Base-by-base conservation (phyloP, 2,888 invertebrate species). In the Eupelmus urozonus region DNA sequence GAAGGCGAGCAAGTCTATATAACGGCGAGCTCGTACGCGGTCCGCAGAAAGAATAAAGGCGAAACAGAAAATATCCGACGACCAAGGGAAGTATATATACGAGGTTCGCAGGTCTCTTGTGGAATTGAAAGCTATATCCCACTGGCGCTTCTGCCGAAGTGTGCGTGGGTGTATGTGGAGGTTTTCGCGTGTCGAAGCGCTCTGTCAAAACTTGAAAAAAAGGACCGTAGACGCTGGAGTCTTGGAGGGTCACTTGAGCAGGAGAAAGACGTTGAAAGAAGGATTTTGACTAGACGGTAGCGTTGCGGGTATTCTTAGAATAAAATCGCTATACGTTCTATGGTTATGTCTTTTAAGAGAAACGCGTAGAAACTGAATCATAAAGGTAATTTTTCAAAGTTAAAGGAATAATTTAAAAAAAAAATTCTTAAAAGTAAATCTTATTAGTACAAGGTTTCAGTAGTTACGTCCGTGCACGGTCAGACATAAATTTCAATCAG, bases 11-110 rank as follows among this genome's bases (percentile, higher is more conserved):
- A 7, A 4, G 20, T 45, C 45, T 9, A 45, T 16, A 45, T 13
- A 45, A 45, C 45, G 13, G 45, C 16, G 45, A n/a, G 16, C 45
- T 7, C 9, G 34, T 34, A 7, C 55, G 40, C 53, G 53, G 57
- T 51, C 45, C 42, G 29, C 16, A 16, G n/a, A 45, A 55, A 29
- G 75, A 69, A 69, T 69, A 67, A 62, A 75, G 55, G 53, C 53
- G 20, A 55, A 67, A 60, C 29, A 27, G 69, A 75, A 67, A 75
- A 69, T 75, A 75, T 75, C 49, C 73, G n/a, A n/a, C n/a, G n/a
- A 53, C 11, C 25, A 40, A 18, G 3, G 45, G 45, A 63, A 34
- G 23, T 59, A n/a, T n/a, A 18, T 40, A 63, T 16, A 27, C 16
- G 23, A 40, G 60, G 40, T 34, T 3, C 5, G n/a, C 2, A 20